These are phyloP conservation scores for Solea senegalensis DNA, from an alignment of 2,113 vertebrate species.

Conservation along the genomic window DNA sequence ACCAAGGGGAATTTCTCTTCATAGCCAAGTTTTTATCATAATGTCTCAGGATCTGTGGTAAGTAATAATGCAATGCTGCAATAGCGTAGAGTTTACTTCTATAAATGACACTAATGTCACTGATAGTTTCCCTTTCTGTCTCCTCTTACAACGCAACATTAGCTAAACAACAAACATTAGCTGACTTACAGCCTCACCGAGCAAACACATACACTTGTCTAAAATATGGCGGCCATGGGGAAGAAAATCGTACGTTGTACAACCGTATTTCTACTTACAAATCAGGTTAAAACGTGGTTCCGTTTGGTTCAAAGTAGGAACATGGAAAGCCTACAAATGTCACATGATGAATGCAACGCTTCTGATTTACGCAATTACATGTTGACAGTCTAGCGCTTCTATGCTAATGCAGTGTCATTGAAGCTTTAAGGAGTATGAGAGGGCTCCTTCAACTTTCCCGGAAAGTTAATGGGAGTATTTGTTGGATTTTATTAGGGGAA, in stretches of 20 bases:
- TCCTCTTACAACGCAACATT: background rate
- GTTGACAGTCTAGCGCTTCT: background rate
- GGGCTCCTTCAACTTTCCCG: no score
- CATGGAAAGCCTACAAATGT: conserved; percentile 19
- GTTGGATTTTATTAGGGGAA: no score
- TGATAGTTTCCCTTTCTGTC: background rate
- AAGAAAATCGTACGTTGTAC: background rate
- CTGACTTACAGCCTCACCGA: background rate
- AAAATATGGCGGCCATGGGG: no score
- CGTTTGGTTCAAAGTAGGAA: conserved; percentile 1
- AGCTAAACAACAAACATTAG: conserved; percentile 2
- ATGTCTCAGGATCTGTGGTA: conserved; percentile 84
- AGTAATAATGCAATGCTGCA: background rate
- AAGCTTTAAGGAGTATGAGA: no score
- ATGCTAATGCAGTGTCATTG: no score
- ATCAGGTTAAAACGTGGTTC: background rate
- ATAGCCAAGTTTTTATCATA: background rate
- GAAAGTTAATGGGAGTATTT: no score
- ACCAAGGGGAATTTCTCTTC: conserved; percentile 20
- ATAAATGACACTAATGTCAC: background rate
- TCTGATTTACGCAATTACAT: background rate
- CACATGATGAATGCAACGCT: conserved; percentile 30
- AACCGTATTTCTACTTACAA: background rate
- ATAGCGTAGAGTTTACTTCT: background rate
- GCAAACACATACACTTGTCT: background rate